phyloP scores from a whole-genome alignment of 2,888 invertebrate species.

The Philereme vetulata region DNA sequence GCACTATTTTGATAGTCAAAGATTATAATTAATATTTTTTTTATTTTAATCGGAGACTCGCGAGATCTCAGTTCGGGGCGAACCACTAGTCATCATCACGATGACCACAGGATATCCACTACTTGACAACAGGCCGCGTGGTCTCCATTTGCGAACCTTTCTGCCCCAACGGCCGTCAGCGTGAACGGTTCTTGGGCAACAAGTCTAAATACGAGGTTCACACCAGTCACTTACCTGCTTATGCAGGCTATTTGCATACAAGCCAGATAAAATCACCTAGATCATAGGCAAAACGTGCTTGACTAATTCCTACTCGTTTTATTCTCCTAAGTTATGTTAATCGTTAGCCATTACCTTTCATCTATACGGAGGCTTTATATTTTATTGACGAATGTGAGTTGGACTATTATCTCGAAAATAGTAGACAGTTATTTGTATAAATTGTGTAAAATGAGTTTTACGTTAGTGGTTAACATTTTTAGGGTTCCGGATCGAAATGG shows the following conservation, averaged over 20 bases:
- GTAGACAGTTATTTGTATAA: constrained; percentile 9
- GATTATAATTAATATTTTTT: too few relatives aligned
- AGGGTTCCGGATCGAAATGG: too few relatives aligned
- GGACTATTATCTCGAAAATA: constrained; percentile 10
- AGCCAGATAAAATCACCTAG: constrained; percentile 59
- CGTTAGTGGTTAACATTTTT: too few relatives aligned
- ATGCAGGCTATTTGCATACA: constrained; percentile 66
- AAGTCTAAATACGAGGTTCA: constrained; percentile 34
- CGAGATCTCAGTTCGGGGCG: too few relatives aligned
- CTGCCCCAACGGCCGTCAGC: too few relatives aligned
- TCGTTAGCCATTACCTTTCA: constrained; percentile 35
- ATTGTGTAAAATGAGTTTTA: background rate
- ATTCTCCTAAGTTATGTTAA: constrained; percentile 49
- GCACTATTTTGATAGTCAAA: too few relatives aligned
- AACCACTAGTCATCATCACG: too few relatives aligned
- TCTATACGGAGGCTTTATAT: constrained; percentile 19
- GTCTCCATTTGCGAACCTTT: too few relatives aligned
- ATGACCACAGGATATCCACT: too few relatives aligned
- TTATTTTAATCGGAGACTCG: too few relatives aligned
- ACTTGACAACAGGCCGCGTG: too few relatives aligned
- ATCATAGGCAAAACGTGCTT: constrained; percentile 61
- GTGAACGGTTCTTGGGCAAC: too few relatives aligned
- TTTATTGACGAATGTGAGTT: constrained; percentile 19
- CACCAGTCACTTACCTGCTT: constrained; percentile 45
- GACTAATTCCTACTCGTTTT: constrained; percentile 55